Base-by-base conservation (phyloP, 1,140 invertebrate genomes). In the Panonychus citri region DNA sequence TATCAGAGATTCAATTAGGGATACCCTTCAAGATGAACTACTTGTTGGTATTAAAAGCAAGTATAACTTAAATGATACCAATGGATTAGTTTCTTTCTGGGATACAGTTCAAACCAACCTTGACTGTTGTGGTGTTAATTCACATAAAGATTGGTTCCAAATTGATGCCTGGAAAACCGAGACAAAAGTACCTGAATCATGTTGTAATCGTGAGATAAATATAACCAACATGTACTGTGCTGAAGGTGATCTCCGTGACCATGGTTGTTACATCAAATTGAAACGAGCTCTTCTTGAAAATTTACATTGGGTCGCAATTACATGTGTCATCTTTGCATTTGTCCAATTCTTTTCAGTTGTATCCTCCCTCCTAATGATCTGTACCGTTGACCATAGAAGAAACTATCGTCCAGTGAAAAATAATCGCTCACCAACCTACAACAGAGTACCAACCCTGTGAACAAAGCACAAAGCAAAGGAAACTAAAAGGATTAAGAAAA, bases 141-240 rank as follows among this genome's bases (percentile, higher is more conserved):
- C 78, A 30, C 82, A 83, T 64, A 78, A 78, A 53, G 84, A 89
- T 65, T 89, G 84, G 84, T 84, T 78, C 67, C 74, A 80, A 61
- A 80, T 83, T n/a, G 72, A 76, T 27, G 80, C 81, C 0, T 85
- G 82, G 82, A 79, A 78, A 2, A 71, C 74, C 21, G 74, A 80
- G 57, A 74, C 77, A 55, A 76, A 76, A 62, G 82, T 87, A 1
- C 84, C 84, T 1, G 78, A 81, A 59, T 83, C 82, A 0, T 89
- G 85, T 65, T 88, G 85, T 65, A 64, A 77, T n/a, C 56, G 53
- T 40, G 28, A 1, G 8, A 17, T 19, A 17, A 26, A 21, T 17
- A 21, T 42, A 24, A 42, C n/a, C 27, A 50, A 25, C 34, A 12
- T 19, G n/a, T 24, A n/a, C 19, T 60, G 53, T 54, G 42, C 59